A percentile compares a stretch with the other conserved stretches of the same genome.
phyloP scores from a whole-genome alignment of 2,113 vertebrate species.

The Chamaetylas fuelleborni region DNA sequence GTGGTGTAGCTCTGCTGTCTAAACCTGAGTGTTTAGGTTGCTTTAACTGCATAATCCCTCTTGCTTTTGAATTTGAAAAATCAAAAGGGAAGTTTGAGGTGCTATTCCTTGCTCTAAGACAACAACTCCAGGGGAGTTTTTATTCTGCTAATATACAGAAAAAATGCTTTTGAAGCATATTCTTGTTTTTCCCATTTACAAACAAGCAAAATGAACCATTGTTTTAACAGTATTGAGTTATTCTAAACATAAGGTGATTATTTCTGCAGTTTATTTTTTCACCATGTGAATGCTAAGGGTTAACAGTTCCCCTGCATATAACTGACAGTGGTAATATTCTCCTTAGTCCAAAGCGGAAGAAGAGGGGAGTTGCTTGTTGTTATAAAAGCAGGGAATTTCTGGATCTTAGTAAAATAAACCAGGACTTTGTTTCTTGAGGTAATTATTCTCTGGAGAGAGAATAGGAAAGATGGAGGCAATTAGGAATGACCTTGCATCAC shows the following conservation, averaged over 20 bases:
- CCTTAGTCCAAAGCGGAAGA: constrained; percentile 67
- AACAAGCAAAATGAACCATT: neutral
- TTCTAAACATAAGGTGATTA: neutral
- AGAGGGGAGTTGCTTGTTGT: constrained; percentile 68
- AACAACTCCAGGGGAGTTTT: neutral
- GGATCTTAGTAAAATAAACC: constrained; percentile 80
- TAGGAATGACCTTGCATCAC: constrained; percentile 72
- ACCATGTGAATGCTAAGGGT: neutral
- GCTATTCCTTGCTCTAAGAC: neutral
- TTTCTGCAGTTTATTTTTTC: constrained; percentile 39
- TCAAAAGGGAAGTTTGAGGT: neutral
- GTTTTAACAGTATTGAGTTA: neutral
- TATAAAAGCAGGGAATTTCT: constrained; percentile 72
- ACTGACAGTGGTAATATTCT: constrained; percentile 58
- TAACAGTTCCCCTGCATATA: constrained; percentile 28
- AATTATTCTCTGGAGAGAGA: constrained; percentile 78
- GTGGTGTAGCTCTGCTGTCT: neutral
- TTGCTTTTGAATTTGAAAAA: neutral
- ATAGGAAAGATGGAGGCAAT: constrained; percentile 79
- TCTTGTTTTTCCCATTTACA: neutral
- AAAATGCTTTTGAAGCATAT: neutral
- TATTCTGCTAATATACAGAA: neutral
- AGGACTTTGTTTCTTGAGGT: constrained; percentile 78
- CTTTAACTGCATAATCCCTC: neutral
- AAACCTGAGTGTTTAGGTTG: neutral